These are phyloP conservation scores for Nothocercus nigrocapillus DNA, from an alignment of 2,113 vertebrate genomes.

Conservation along the genomic window DNA sequence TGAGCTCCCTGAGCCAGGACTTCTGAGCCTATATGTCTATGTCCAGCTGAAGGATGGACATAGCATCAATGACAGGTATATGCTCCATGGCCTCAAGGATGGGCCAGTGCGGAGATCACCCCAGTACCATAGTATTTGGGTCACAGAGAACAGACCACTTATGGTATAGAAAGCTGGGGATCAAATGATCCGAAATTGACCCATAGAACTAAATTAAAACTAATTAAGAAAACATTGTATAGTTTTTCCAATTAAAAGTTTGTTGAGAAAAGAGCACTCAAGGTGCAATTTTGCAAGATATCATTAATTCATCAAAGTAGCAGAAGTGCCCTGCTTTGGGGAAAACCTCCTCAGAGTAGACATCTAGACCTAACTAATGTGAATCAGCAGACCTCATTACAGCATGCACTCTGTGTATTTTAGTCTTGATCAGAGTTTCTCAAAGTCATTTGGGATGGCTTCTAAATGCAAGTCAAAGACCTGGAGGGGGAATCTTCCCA, in stretches of 20 bases:
- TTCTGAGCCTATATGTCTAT: neutral
- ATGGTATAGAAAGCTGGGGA: neutral
- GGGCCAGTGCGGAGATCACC: neutral
- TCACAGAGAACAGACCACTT: neutral
- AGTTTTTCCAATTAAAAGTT: neutral
- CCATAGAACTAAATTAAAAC: neutral
- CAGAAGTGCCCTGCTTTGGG: neutral
- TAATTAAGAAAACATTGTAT: neutral
- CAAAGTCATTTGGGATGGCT: neutral
- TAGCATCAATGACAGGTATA: neutral
- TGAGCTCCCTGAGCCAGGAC: neutral
- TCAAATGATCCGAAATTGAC: neutral
- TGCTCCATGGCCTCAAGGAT: neutral
- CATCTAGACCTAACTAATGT: neutral
- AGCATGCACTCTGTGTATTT: neutral
- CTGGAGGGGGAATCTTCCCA: neutral
- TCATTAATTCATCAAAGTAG: neutral
- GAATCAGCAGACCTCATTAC: neutral
- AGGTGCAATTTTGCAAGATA: neutral
- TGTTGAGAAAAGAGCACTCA: neutral
- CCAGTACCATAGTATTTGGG: neutral
- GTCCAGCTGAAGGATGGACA: neutral
- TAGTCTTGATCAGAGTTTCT: neutral
- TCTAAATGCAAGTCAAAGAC: neutral
- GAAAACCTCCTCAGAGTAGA: neutral